phyloP scores from a whole-genome alignment of 2,113 vertebrate species.

The Ceyx margarethae region DNA sequence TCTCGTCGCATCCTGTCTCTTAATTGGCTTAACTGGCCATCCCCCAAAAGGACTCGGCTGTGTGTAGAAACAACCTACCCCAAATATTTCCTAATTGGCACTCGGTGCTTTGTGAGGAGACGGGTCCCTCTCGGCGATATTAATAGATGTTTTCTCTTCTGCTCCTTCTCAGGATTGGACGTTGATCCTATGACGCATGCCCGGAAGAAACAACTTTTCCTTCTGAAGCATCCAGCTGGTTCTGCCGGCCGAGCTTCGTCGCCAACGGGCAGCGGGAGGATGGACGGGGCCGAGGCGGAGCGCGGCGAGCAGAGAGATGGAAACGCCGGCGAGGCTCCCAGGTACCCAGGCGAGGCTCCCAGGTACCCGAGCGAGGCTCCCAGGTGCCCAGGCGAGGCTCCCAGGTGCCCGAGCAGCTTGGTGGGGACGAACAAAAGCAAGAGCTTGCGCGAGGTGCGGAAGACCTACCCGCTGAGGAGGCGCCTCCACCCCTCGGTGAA shows the following conservation, averaged over 20 bases:
- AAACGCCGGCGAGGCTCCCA: constrained; percentile 4
- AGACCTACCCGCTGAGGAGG: constrained; percentile 80
- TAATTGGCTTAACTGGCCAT: constrained; percentile 33
- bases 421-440: constrained; percentile 41
- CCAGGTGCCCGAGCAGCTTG: background rate
- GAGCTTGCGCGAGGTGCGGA: constrained; percentile 69
- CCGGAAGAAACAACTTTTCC: constrained; percentile 77
- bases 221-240: constrained; percentile 71
- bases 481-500: constrained; percentile 66
- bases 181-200: constrained; percentile 79
- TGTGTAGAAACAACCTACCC: background rate
- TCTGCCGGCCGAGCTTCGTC: constrained; percentile 64
- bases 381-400: no score
- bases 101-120: background rate
- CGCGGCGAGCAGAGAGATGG: constrained; percentile 44
- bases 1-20: constrained; percentile 5
- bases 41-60: background rate
- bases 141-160: constrained; percentile 47
- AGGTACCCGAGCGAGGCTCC: no score
- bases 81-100: background rate
- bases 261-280: constrained; percentile 61
- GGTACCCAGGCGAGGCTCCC: background rate
- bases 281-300: constrained; percentile 62
- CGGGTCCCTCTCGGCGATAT: background rate
- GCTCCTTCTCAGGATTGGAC: constrained; percentile 64